These are phyloP conservation scores for Emydura subglobosa DNA, from an alignment of 2,113 vertebrate species.

Conservation along the genomic window DNA sequence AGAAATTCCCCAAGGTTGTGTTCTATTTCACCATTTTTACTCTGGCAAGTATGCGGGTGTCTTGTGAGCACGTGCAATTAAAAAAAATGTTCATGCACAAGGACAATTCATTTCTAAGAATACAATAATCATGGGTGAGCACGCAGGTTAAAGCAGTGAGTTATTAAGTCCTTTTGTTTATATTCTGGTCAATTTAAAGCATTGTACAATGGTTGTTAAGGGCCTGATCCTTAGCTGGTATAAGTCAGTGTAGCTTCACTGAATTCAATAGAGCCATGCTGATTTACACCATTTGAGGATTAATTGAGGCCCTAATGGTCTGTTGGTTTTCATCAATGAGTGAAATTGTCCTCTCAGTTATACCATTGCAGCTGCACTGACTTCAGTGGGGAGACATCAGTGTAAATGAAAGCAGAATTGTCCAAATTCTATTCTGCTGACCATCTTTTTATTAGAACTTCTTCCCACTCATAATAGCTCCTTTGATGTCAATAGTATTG, in stretches of 20 bases:
- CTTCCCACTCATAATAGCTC: neutral
- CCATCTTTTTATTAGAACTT: neutral
- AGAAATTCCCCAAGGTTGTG: neutral
- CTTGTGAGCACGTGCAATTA: neutral
- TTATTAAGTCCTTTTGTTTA: neutral
- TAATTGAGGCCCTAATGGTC: neutral
- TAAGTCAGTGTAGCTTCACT: neutral
- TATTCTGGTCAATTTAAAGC: neutral
- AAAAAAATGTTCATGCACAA: neutral
- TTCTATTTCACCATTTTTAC: neutral
- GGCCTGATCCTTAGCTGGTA: neutral
- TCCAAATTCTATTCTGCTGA: neutral
- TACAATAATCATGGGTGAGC: neutral
- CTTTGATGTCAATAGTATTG: neutral
- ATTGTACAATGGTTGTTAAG: neutral
- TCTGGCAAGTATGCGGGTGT: neutral
- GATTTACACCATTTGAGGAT: neutral
- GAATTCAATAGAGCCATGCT: neutral
- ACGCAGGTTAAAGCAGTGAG: neutral
- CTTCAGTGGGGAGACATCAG: neutral
- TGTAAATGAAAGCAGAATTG: neutral
- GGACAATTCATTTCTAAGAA: neutral
- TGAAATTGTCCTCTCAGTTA: neutral
- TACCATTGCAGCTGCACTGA: neutral
- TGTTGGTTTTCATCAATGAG: neutral